Conservation (phyloP, 2,113 vertebrate genomes). For the Miniopterus natalensis region DNA sequence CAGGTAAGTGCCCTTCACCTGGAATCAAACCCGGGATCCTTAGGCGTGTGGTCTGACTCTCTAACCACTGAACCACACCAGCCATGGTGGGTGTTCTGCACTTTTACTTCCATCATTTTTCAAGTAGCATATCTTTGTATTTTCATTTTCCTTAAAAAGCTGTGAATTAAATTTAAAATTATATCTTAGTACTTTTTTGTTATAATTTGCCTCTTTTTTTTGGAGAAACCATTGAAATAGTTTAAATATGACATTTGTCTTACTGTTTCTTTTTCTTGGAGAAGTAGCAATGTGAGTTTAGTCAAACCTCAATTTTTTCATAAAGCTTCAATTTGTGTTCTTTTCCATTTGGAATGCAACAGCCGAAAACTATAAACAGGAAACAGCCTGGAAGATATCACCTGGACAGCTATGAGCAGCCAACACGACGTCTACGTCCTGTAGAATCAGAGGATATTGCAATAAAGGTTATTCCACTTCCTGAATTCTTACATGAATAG, state of each 20-base stretch:
- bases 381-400: constrained; percentile 95
- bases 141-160: constrained; percentile 21
- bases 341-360: constrained; percentile 76
- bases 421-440: constrained; percentile 90
- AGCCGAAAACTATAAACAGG: constrained; percentile 97
- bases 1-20: too few relatives aligned
- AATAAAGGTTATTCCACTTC: constrained; percentile 92
- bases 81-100: not conserved
- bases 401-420: constrained; percentile 95
- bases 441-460: constrained; percentile 93
- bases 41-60: too few relatives aligned
- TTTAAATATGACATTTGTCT: not conserved
- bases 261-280: constrained; percentile 35
- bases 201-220: not conserved
- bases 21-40: too few relatives aligned
- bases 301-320: constrained; percentile 24
- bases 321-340: constrained; percentile 46
- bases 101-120: not conserved
- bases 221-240: not conserved
- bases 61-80: too few relatives aligned
- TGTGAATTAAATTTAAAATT: constrained; percentile 10
- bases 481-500: not conserved
- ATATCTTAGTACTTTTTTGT: not conserved
- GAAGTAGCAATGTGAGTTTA: constrained; percentile 17
- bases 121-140: not conserved